Evolutionary conservation across 2,797 vertebrate genomes (phyloP).

Genomic region (Lacerta agilis): DNA sequence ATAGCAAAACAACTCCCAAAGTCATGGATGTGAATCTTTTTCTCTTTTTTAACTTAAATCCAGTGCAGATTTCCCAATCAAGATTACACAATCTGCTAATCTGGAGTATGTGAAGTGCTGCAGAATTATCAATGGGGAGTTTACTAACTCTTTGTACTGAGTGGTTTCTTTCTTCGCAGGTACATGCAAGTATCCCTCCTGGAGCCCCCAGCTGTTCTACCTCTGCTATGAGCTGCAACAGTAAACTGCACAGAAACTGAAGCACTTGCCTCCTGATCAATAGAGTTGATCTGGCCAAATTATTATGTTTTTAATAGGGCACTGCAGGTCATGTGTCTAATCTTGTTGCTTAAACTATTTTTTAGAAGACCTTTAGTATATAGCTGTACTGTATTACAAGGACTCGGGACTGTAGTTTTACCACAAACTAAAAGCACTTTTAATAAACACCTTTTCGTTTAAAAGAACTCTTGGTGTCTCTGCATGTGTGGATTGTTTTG

Average conservation of each 20-base stretch:
- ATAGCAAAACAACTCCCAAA: not conserved
- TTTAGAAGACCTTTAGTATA: constrained; percentile 54
- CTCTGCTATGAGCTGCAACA: constrained; percentile 67
- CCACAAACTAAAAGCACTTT: constrained; percentile 65
- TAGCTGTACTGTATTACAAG: constrained; percentile 54
- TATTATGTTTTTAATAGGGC: constrained; percentile 38
- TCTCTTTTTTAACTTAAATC: not conserved
- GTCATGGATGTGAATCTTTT: not conserved
- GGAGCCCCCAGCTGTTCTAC: constrained; percentile 75
- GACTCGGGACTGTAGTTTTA: constrained; percentile 61
- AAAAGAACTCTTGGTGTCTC: not conserved
- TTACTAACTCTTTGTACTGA: not conserved
- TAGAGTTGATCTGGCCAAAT: constrained; percentile 41
- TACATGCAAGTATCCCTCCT: constrained; percentile 81
- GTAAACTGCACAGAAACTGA: not conserved
- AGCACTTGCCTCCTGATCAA: constrained; percentile 31
- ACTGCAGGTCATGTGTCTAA: constrained; percentile 64
- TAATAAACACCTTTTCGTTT: constrained; percentile 73
- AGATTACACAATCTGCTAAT: not conserved
- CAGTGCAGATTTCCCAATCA: not conserved
- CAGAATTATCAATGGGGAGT: not conserved
- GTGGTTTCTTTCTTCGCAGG: constrained; percentile 68
- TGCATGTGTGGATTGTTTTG: not conserved
- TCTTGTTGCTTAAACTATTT: constrained; percentile 46
- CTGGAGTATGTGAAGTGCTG: not conserved